Conservation (phyloP, 2,888 invertebrate species). For the Ptychoptera contaminata region DNA sequence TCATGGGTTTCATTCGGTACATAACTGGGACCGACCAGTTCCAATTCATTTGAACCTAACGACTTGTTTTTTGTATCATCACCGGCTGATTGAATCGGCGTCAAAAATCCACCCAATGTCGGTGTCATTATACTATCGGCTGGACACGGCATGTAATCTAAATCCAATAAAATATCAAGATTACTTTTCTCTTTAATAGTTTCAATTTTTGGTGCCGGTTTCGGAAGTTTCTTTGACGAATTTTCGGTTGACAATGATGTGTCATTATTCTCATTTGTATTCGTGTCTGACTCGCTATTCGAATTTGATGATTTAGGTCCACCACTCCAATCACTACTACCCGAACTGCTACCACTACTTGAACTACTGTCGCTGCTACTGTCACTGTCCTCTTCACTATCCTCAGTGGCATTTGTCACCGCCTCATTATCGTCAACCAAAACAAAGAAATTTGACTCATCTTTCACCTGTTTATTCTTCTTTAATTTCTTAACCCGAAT, state of each 20-base stretch:
- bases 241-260: not conserved
- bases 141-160: constrained; percentile 61
- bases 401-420: constrained; percentile 24
- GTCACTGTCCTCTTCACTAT: constrained; percentile 19
- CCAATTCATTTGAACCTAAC: constrained; percentile 24
- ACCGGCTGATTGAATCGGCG: constrained; percentile 35
- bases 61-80: not conserved
- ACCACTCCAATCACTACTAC: no score
- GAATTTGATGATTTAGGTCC: no score
- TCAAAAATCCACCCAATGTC: constrained; percentile 61
- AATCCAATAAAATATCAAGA: constrained; percentile 66
- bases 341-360: no score
- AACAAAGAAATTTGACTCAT: constrained; percentile 19
- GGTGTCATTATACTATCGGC: constrained; percentile 48
- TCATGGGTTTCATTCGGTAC: constrained; percentile 43
- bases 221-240: constrained; percentile 2
- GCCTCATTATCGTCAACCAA: constrained; percentile 12
- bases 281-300: no score
- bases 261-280: not conserved
- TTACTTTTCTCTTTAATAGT: constrained; percentile 39
- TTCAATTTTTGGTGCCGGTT: constrained; percentile 10
- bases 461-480: constrained; percentile 23
- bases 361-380: constrained; percentile 14
- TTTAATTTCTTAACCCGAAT: constrained; percentile 17
- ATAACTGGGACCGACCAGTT: constrained; percentile 42